Conservation (phyloP, 2,113 vertebrate species). For the Phalacrocorax brasilianus region DNA sequence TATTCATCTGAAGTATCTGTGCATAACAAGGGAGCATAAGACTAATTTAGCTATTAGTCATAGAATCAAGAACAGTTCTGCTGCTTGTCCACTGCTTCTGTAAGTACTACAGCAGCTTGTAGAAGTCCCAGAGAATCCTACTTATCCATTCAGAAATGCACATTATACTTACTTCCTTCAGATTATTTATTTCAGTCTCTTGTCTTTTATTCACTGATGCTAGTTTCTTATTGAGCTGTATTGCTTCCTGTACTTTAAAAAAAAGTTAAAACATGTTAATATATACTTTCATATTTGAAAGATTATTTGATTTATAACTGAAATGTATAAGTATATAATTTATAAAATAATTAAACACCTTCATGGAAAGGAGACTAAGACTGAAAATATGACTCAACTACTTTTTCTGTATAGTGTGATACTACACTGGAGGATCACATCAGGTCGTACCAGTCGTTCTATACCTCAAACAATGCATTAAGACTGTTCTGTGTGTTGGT, state of each 20-base stretch:
- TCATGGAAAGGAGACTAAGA: background rate
- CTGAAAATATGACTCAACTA: background rate
- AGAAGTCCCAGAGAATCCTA: background rate
- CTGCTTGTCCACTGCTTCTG: background rate
- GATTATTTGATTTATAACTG: background rate
- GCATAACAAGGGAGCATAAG: background rate
- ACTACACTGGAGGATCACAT: background rate
- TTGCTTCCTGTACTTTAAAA: constrained; percentile 85
- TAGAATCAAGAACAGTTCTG: background rate
- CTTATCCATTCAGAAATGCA: background rate
- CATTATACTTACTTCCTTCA: constrained; percentile 82
- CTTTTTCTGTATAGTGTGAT: background rate
- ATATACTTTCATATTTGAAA: background rate
- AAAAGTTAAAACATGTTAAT: constrained; percentile 5
- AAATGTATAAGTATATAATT: background rate
- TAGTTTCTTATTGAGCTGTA: constrained; percentile 84
- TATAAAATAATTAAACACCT: background rate
- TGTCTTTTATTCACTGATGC: constrained; percentile 80
- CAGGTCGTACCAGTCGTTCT: background rate
- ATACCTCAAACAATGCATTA: background rate
- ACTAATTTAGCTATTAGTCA: background rate
- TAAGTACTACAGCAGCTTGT: background rate
- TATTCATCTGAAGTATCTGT: background rate
- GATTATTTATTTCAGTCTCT: constrained; percentile 76
- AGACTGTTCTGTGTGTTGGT: background rate